Percentiles rank a stretch among this genome's conserved stretches.
phyloP scores from a whole-genome alignment of 2,888 invertebrate genomes.

The Epiblema foenella region DNA sequence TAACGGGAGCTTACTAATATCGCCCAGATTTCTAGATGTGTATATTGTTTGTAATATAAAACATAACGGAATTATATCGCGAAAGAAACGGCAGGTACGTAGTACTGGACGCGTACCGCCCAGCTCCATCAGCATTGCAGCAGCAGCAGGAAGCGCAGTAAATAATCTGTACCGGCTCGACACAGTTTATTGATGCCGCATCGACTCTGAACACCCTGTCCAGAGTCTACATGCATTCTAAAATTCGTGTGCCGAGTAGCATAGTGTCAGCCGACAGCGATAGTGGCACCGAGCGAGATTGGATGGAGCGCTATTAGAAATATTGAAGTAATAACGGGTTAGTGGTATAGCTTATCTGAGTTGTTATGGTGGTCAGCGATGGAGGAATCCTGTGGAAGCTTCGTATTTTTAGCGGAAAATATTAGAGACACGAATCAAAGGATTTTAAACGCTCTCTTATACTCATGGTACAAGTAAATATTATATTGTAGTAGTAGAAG shows the following conservation, averaged over 20 bases:
- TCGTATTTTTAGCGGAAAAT: background rate
- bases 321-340: constrained; percentile 68
- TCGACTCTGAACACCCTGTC: too few species aligned
- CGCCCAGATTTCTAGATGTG: too few species aligned
- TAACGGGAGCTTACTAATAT: too few species aligned
- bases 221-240: background rate
- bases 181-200: too few species aligned
- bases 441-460: background rate
- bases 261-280: constrained; percentile 27
- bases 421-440: background rate
- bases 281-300: constrained; percentile 63
- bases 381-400: background rate
- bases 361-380: constrained; percentile 9
- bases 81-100: too few species aligned
- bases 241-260: constrained; percentile 26
- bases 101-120: too few species aligned
- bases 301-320: constrained; percentile 72
- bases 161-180: too few species aligned
- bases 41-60: too few species aligned
- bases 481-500: background rate
- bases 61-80: too few species aligned
- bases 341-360: constrained; percentile 46
- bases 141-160: too few species aligned
- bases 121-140: too few species aligned
- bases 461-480: background rate